phyloP scores from a whole-genome alignment of 2,797 vertebrate species.

The Sebastes reedi region DNA sequence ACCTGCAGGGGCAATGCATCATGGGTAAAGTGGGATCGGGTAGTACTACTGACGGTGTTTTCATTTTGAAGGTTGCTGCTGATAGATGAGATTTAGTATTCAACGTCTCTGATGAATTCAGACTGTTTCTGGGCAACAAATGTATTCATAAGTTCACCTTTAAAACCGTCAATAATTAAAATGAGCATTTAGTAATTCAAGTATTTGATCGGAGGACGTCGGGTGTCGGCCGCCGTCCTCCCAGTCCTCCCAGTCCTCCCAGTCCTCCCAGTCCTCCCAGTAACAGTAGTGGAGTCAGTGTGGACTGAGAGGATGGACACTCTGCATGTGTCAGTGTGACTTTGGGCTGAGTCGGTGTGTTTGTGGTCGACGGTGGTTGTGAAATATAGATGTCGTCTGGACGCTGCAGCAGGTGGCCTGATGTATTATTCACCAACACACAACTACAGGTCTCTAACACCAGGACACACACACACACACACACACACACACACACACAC shows the following conservation, averaged over 20 bases:
- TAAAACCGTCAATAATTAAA: not conserved
- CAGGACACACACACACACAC: not conserved
- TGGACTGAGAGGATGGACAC: not conserved
- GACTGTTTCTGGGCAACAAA: not conserved
- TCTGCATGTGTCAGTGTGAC: not conserved
- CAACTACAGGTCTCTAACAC: not conserved
- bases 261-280: not conserved
- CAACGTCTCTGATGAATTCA: not conserved
- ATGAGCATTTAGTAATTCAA: not conserved
- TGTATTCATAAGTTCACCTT: fast-evolving
- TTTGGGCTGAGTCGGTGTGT: not conserved
- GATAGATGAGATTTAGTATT: not conserved
- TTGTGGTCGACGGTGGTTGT: not conserved
- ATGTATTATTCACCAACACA: conserved; percentile 50
- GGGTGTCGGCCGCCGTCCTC: not conserved
- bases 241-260: not conserved
- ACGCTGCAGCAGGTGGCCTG: conserved; percentile 42
- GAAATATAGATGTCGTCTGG: conserved; percentile 49
- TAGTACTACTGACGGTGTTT: not conserved
- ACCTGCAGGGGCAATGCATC: conserved; percentile 23
- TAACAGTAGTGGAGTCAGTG: not conserved
- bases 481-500: too few species aligned
- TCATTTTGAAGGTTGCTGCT: not conserved
- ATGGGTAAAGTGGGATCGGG: conserved; percentile 25
- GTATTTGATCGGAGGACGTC: not conserved